Conservation (phyloP, 2,113 vertebrate species). For the Zeus faber region DNA sequence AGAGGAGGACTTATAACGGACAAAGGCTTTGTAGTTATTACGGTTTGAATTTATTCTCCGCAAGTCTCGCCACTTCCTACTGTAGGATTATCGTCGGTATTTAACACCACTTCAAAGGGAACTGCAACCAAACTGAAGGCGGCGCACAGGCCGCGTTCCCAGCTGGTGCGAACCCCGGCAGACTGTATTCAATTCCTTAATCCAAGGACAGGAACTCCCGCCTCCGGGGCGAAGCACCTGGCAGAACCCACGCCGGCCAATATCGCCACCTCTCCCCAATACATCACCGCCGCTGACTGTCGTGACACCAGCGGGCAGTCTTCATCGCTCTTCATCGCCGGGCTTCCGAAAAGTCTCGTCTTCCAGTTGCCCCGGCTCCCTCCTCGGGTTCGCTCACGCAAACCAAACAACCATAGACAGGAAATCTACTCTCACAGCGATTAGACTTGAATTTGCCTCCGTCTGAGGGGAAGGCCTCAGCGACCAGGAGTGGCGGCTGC, state of each 20-base stretch:
- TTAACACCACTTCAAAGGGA: constrained; percentile 63
- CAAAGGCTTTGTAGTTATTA: too few relatives aligned
- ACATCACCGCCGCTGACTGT: too few relatives aligned
- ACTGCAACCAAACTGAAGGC: constrained; percentile 20
- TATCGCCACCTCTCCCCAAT: constrained; percentile 32
- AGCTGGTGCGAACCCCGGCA: constrained; percentile 55
- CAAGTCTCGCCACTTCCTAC: constrained; percentile 59
- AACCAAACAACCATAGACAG: constrained; percentile 50
- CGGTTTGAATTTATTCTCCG: constrained; percentile 47
- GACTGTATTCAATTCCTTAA: constrained; percentile 44
- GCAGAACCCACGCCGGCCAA: constrained; percentile 19
- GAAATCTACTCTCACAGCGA: constrained; percentile 72
- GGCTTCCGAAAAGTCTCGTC: too few relatives aligned
- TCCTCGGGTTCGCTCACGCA: constrained; percentile 23
- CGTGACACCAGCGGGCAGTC: too few relatives aligned
- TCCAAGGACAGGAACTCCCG: constrained; percentile 47
- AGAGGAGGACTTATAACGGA: background rate
- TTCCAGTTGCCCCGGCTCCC: constrained; percentile 33
- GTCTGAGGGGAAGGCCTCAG: constrained; percentile 70
- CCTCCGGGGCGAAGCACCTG: constrained; percentile 41
- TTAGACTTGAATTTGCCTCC: constrained; percentile 61
- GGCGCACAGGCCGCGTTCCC: constrained; percentile 25
- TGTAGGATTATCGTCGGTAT: constrained; percentile 57
- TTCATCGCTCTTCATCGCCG: too few relatives aligned
- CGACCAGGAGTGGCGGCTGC: constrained; percentile 53